Conservation (phyloP, 2,113 vertebrate species). For the Phoxinus phoxinus region DNA sequence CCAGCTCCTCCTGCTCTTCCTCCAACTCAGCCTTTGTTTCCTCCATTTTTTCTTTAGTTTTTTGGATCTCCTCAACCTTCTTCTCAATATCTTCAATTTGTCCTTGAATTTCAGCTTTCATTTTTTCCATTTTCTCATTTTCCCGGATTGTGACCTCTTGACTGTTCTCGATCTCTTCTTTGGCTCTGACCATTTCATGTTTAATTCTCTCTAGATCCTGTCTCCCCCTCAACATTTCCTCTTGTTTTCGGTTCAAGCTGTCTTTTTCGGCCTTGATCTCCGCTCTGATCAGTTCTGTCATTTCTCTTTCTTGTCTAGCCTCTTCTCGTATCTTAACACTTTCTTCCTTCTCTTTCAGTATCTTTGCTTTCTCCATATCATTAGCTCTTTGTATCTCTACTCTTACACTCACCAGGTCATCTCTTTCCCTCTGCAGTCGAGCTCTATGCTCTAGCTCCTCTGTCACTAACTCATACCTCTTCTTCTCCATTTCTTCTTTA, state of each 20-base stretch:
- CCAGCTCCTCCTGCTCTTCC: conserved; percentile 8
- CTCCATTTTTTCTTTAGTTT: conserved; percentile 27
- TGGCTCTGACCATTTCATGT: conserved; percentile 44
- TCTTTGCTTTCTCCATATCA: conserved; percentile 23
- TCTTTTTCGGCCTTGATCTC: conserved; percentile 28
- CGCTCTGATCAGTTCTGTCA: not conserved
- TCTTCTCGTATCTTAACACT: conserved; percentile 28
- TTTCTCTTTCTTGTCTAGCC: conserved; percentile 33
- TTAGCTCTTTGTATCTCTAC: conserved; percentile 44
- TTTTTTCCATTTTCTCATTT: conserved; percentile 43
- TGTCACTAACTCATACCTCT: conserved; percentile 45
- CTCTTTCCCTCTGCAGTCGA: conserved; percentile 49
- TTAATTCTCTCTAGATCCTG: conserved; percentile 55
- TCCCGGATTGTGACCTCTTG: conserved; percentile 43
- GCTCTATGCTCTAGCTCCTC: conserved; percentile 46
- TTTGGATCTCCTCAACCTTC: conserved; percentile 27
- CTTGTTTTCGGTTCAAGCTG: conserved; percentile 5
- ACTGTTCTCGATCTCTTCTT: conserved; percentile 38
- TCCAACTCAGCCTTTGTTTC: conserved; percentile 23
- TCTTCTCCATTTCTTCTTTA: conserved; percentile 49
- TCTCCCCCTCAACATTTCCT: conserved; percentile 52
- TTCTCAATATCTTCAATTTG: conserved; percentile 36
- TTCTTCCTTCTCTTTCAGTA: conserved; percentile 43
- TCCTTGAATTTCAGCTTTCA: conserved; percentile 22
- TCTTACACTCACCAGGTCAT: conserved; percentile 46